Percentiles rank a stretch among this genome's conserved stretches.
Evolutionary conservation across 1,140 invertebrate species (phyloP).

Genomic region (Xylocopa sonorina): DNA sequence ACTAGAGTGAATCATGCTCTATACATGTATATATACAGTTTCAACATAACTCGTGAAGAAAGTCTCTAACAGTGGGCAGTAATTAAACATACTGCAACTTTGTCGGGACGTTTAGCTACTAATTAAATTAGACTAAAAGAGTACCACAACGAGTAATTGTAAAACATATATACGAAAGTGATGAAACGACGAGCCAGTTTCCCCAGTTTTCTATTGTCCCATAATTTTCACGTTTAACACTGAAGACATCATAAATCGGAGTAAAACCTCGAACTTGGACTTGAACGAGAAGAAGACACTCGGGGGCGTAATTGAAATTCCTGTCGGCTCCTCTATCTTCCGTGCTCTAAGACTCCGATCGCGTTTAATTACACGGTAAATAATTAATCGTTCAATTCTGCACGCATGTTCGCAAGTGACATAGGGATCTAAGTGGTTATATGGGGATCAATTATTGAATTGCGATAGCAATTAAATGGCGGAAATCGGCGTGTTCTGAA

Average conservation of each 20-base stretch:
- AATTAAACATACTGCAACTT: too few species aligned
- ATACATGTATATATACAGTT: too few species aligned
- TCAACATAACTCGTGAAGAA: background rate
- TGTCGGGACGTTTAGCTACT: background rate
- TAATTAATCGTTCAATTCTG: conserved; percentile 14
- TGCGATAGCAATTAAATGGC: conserved; percentile 17
- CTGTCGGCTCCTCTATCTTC: background rate
- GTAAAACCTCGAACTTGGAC: background rate
- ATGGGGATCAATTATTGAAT: conserved; percentile 4
- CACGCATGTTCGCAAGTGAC: background rate
- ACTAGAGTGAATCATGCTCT: background rate
- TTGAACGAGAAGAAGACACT: background rate
- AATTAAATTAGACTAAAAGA: conserved; percentile 7
- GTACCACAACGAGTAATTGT: background rate
- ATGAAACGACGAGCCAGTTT: background rate
- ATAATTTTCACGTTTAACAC: background rate
- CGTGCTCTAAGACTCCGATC: background rate
- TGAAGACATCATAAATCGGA: background rate
- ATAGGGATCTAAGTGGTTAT: background rate
- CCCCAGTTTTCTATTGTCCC: background rate
- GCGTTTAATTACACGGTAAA: conserved; percentile 8
- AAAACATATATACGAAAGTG: background rate
- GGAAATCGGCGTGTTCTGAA: conserved; percentile 23
- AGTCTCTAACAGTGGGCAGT: background rate
- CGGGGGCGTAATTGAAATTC: conserved; percentile 15